Evolutionary conservation across 2,888 invertebrate species (phyloP).

Genomic region (Orthonychiurus folsomi): DNA sequence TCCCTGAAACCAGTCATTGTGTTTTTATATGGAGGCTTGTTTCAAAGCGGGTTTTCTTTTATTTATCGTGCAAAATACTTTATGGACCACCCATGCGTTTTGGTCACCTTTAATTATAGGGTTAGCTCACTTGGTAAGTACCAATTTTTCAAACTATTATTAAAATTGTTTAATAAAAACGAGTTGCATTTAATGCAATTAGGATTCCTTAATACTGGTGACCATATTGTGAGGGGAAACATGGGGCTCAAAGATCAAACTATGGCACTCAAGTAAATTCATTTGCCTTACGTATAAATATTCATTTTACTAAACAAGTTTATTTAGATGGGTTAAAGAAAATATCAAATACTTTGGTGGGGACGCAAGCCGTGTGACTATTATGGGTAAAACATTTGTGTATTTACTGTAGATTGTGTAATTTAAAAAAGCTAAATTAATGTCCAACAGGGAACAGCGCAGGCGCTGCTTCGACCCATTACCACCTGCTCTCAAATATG

Average conservation of each 20-base stretch:
- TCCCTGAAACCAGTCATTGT: conserved; percentile 20
- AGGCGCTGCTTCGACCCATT: conserved; percentile 9
- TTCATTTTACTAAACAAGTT: no score
- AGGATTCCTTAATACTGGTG: conserved; percentile 24
- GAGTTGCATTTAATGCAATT: neutral
- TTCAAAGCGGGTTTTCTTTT: conserved; percentile 14
- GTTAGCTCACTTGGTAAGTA: conserved; percentile 19
- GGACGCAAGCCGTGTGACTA: conserved; percentile 9
- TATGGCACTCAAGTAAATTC: no score
- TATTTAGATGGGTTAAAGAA: conserved; percentile 15
- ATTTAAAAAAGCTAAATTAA: no score
- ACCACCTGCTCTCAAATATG: neutral
- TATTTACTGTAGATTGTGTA: no score
- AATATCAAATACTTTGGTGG: conserved; percentile 15
- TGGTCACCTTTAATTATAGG: conserved; percentile 20
- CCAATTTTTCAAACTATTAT: neutral
- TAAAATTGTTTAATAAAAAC: neutral
- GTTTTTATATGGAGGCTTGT: conserved; percentile 18
- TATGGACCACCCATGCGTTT: conserved; percentile 21
- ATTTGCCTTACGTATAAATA: no score
- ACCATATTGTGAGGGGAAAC: conserved; percentile 21
- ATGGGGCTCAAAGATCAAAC: conserved; percentile 16
- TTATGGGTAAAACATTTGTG: no score
- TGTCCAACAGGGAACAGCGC: no score
- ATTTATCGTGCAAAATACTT: conserved; percentile 18